Evolutionary conservation across 2,888 invertebrate species (phyloP), one percentile per base, ranked within the genome.

Genomic region (Serripes groenlandicus): DNA sequence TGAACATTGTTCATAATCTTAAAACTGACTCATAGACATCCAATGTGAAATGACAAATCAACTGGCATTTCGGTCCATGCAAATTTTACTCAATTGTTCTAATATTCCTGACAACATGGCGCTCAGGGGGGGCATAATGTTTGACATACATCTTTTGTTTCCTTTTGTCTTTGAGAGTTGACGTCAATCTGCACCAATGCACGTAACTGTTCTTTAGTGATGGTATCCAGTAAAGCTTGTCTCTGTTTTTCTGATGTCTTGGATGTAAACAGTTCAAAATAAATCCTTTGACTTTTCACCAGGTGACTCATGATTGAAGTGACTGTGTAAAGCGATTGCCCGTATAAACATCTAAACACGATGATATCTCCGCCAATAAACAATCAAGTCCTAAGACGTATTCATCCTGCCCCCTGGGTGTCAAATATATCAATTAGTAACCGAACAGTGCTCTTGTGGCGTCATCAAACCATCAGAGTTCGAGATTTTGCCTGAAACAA

Each of bases 311-410:
- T 75, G 21, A 32, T 74, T 49, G 21, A 15, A 49, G 18, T 2
- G 21, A 49, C 49, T 49, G 42, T 7, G 7, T 42, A 15, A 30
- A 28, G 42, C n/a, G 66, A 5, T 35, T 21, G 1, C 72, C 35
- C 72, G 58, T 72, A 72, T 72, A 60, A 72, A 37, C 72, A 32
- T 60, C 60, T 72, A 34, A 60, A 72, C 4, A 72, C 60, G 23
- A 72, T 28, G 26, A 60, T 35, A 30, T 72, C 72, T 37, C 60
- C 72, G 3, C 56, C 56, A 9, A 37, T 70, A 42, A 83, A 83
- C 1, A 83, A 52, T 1, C 49, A 37, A 1, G 79, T 83, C 80
- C 80, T 80, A n/a, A 83, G 52, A 11, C 83, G 70, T 72, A 58
- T 37, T 62, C 56, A 42, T 83, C 75, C 15, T 28, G 23, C 26